Evolutionary conservation across 2,113 vertebrate genomes (phyloP).

Genomic region (Thomomys bottae): DNA sequence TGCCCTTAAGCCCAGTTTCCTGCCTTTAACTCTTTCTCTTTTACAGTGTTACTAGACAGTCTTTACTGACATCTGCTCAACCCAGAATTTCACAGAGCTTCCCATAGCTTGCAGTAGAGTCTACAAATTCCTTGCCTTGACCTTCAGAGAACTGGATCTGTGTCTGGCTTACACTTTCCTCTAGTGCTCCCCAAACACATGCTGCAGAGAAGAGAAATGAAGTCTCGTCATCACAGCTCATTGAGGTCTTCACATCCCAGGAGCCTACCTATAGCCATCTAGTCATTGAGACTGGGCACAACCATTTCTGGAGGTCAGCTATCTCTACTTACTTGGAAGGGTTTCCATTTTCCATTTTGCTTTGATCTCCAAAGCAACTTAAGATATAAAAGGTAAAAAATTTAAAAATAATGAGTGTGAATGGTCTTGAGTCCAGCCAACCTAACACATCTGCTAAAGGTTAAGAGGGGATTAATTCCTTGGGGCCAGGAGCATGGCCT

Average conservation of each 20-base stretch:
- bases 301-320: neutral
- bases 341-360: neutral
- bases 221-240: neutral
- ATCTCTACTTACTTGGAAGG: neutral
- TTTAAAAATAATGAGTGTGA: neutral
- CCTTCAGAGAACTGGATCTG: neutral
- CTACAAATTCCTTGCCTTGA: neutral
- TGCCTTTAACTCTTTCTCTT: neutral
- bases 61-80: neutral
- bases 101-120: neutral
- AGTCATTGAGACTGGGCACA: neutral
- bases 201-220: neutral
- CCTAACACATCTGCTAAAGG: neutral
- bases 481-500: no score
- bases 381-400: neutral
- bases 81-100: neutral
- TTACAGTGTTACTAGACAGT: neutral
- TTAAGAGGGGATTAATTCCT: neutral
- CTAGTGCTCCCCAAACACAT: neutral
- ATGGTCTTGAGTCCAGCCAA: neutral
- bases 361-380: neutral
- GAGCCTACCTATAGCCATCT: neutral
- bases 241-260: rapidly evolving
- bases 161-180: neutral
- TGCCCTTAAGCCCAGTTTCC: no score